Evolutionary conservation across 2,113 vertebrate genomes (phyloP).

Genomic region (Hymenochirus boettgeri): DNA sequence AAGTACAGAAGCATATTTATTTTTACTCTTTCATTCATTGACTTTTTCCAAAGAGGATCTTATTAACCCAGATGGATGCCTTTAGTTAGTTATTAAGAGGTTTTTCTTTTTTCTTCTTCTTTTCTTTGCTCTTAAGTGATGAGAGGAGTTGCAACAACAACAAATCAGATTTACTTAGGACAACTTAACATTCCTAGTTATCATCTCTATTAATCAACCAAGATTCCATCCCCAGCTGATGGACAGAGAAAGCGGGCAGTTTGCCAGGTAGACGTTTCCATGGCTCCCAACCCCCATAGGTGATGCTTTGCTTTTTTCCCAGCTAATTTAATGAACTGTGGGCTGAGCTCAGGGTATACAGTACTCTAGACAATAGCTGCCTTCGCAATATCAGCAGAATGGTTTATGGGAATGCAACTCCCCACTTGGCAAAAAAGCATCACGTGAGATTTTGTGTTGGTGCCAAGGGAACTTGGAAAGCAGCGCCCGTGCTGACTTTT

Average conservation of each 20-base stretch:
- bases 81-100: slow-evolving; percentile 50
- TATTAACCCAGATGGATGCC: neutral
- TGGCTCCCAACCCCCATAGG: slow-evolving; percentile 89
- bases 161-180: slow-evolving; percentile 85
- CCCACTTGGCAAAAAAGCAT: slow-evolving; percentile 80
- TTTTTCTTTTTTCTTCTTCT: neutral
- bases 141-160: slow-evolving; percentile 72
- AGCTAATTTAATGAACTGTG: slow-evolving; percentile 79
- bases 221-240: slow-evolving; percentile 75
- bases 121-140: slow-evolving; percentile 46
- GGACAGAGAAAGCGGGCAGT: slow-evolving; percentile 80
- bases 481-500: slow-evolving; percentile 68
- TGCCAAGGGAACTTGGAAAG: slow-evolving; percentile 72
- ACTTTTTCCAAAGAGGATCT: neutral
- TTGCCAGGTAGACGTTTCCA: slow-evolving; percentile 93
- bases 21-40: slow-evolving; percentile 2
- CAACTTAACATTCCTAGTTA: slow-evolving; percentile 77
- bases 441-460: slow-evolving; percentile 84
- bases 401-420: slow-evolving; percentile 83
- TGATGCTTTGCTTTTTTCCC: slow-evolving; percentile 73
- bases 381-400: slow-evolving; percentile 91
- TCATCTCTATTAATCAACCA: slow-evolving; percentile 79
- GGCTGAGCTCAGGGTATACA: slow-evolving; percentile 78
- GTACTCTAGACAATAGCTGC: slow-evolving; percentile 91
- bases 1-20: slow-evolving; percentile 2